Evolutionary conservation across 2,888 invertebrate genomes (phyloP).

Genomic region (Aspidapion aeneum): DNA sequence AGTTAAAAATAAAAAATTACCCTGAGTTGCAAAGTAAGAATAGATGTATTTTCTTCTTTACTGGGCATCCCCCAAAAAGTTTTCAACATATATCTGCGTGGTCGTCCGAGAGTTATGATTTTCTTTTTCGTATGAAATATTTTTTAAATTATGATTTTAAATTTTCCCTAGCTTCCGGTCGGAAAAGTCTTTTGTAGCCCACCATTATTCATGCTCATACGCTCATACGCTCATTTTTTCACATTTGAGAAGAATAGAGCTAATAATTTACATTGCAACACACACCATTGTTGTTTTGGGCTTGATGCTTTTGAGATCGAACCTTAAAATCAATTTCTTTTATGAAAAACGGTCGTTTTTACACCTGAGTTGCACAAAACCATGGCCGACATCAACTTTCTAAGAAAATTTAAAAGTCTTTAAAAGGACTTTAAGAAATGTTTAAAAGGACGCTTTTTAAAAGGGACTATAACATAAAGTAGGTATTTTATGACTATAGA

Average conservation of each 20-base stretch:
- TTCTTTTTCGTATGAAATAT: too few relatives aligned
- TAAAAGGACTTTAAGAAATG: conserved; percentile 4
- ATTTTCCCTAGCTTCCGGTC: too few relatives aligned
- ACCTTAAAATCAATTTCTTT: conserved; percentile 22
- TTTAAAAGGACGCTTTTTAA: not conserved
- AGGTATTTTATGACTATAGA: too few relatives aligned
- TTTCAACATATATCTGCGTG: too few relatives aligned
- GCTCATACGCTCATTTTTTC: not conserved
- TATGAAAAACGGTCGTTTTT: conserved; percentile 24
- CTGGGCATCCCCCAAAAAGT: too few relatives aligned
- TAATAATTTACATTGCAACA: not conserved
- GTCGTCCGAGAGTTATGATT: too few relatives aligned
- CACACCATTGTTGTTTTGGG: not conserved
- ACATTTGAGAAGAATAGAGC: not conserved
- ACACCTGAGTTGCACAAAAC: conserved; percentile 40
- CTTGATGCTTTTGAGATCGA: not conserved
- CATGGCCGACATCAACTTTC: conserved; percentile 15
- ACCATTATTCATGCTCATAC: not conserved
- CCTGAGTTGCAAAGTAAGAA: too few relatives aligned
- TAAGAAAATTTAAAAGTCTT: conserved; percentile 18
- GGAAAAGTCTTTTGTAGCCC: too few relatives aligned
- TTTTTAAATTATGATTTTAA: too few relatives aligned
- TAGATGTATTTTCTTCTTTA: too few relatives aligned
- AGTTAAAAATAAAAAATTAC: too few relatives aligned
- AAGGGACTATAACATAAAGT: too few relatives aligned